A percentile compares a stretch with the other conserved stretches of the same genome.
Evolutionary conservation across 2,113 vertebrate genomes (phyloP).

Genomic region (Uropsilus gracilis): DNA sequence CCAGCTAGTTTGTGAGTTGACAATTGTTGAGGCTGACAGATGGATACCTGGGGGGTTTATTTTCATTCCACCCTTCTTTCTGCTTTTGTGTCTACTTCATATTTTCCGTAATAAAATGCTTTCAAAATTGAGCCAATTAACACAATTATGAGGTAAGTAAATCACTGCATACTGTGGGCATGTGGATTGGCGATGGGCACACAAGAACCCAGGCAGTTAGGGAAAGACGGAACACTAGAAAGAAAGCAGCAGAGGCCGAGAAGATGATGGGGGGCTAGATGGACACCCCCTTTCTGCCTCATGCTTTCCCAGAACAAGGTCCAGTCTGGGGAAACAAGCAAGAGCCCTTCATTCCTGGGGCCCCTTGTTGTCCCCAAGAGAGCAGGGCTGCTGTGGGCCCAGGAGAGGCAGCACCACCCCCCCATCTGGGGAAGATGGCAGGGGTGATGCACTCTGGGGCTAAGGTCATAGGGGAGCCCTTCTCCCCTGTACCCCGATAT

Average conservation of each 20-base stretch:
- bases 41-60: not conserved
- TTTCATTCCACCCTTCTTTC: constrained; percentile 8
- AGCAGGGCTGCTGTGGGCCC: not conserved
- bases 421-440: not conserved
- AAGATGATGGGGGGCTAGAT: fast-evolving
- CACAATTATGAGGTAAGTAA: constrained; percentile 39
- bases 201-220: not conserved
- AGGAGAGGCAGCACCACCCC: not conserved
- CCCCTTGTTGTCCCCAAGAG: not conserved
- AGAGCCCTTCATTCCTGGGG: not conserved
- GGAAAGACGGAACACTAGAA: not conserved
- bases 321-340: not conserved
- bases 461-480: not conserved
- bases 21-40: constrained; percentile 32
- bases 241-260: too few species aligned
- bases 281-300: not conserved
- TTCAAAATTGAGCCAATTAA: constrained; percentile 38
- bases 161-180: not conserved
- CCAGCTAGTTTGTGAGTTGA: not conserved
- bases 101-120: constrained; percentile 69
- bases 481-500: not conserved
- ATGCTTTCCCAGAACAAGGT: not conserved
- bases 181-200: not conserved
- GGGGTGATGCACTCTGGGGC: not conserved
- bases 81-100: constrained; percentile 42